phyloP scores from a whole-genome alignment of 2,888 invertebrate genomes.

The Steinernema carpocapsae region DNA sequence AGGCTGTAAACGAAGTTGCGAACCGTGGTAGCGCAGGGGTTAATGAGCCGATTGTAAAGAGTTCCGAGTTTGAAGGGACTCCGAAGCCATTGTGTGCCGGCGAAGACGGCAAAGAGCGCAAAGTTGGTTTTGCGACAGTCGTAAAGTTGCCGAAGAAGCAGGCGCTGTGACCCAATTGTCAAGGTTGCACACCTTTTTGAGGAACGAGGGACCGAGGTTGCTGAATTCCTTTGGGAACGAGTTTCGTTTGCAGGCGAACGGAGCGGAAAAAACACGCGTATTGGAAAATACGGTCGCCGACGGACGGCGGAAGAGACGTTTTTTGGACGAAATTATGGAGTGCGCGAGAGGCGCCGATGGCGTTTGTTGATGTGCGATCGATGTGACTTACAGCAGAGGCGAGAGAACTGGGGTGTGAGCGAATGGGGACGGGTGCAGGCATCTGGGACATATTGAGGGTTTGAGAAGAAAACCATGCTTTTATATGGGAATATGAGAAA shows the following conservation, averaged over 20 bases:
- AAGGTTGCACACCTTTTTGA: constrained; percentile 21
- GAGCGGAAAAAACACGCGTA: constrained; percentile 6
- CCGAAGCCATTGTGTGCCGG: constrained; percentile 10
- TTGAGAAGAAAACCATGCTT: too few relatives aligned
- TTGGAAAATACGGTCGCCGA: constrained; percentile 12
- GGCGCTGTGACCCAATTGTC: background rate
- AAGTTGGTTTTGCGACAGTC: constrained; percentile 16
- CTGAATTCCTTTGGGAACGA: constrained; percentile 1
- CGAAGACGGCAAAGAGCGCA: background rate
- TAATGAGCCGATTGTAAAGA: constrained; percentile 29
- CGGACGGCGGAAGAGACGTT: constrained; percentile 18
- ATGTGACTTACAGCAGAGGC: background rate
- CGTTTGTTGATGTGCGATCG: background rate
- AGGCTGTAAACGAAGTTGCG: constrained; percentile 32
- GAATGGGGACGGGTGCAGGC: too few relatives aligned
- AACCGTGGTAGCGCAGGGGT: constrained; percentile 14
- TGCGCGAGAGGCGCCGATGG: constrained; percentile 20
- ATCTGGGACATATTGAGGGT: too few relatives aligned
- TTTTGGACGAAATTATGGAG: constrained; percentile 29
- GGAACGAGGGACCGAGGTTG: background rate
- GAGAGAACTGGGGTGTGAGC: background rate
- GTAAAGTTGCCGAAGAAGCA: constrained; percentile 28
- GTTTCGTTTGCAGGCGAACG: background rate
- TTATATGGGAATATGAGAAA: too few relatives aligned
- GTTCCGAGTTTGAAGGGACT: background rate